These are phyloP conservation scores for Berghia stephanieae DNA, from an alignment of 1,140 invertebrate species.

Conservation along the genomic window DNA sequence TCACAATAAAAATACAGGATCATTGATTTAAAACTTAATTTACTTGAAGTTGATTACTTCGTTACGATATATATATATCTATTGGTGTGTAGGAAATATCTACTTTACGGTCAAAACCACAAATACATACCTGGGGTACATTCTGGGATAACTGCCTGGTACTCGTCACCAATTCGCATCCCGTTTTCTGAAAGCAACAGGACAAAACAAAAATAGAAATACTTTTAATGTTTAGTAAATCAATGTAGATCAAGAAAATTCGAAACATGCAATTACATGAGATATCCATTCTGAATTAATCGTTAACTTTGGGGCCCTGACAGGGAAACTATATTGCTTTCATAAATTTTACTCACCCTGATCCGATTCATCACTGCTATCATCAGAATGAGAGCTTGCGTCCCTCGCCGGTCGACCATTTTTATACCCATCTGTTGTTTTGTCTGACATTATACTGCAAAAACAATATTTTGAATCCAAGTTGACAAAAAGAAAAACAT, in stretches of 20 bases:
- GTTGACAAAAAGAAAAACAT: no score
- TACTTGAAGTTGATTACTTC: background rate
- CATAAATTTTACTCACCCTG: slow-evolving; percentile 51
- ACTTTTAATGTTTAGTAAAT: background rate
- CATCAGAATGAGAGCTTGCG: slow-evolving; percentile 84
- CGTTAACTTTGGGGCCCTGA: background rate
- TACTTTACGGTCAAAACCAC: background rate
- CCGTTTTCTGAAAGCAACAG: slow-evolving; percentile 77
- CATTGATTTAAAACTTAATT: background rate
- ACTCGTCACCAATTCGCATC: slow-evolving; percentile 92
- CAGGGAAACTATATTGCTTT: slow-evolving; percentile 25
- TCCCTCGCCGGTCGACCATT: slow-evolving; percentile 87
- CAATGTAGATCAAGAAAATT: background rate
- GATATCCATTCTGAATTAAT: background rate
- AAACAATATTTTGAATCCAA: no score
- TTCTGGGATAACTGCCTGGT: slow-evolving; percentile 89
- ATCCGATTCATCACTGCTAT: slow-evolving; percentile 65
- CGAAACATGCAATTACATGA: background rate
- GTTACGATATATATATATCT: background rate
- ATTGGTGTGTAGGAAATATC: background rate
- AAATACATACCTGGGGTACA: slow-evolving; percentile 71
- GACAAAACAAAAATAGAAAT: background rate
- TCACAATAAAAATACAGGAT: no score
- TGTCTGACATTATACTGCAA: slow-evolving; percentile 89
- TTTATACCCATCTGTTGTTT: slow-evolving; percentile 80